Percentiles rank a stretch among this genome's conserved stretches.
Evolutionary conservation across 2,888 invertebrate species (phyloP).

Genomic region (Amphipyra tragopoginis): DNA sequence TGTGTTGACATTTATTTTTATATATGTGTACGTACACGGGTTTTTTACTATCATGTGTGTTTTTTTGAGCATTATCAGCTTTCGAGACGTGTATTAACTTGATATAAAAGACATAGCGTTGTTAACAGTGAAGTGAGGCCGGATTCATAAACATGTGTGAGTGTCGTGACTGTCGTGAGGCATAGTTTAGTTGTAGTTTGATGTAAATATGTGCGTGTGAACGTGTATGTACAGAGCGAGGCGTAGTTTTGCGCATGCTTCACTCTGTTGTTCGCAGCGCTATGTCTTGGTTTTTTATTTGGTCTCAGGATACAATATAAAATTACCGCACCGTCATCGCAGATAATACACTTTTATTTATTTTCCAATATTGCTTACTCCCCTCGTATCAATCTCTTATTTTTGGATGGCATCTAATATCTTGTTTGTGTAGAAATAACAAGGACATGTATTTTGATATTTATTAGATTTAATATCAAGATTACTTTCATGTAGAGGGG

Average conservation of each 20-base stretch:
- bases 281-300: too few relatives aligned
- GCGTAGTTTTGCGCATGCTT: too few relatives aligned
- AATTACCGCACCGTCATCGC: constrained; percentile 44
- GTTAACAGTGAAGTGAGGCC: too few relatives aligned
- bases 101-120: too few relatives aligned
- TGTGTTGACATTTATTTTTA: constrained; percentile 9
- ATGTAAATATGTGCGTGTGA: too few relatives aligned
- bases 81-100: constrained; percentile 16
- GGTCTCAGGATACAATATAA: constrained; percentile 24
- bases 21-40: not conserved
- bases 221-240: too few relatives aligned
- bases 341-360: constrained; percentile 38
- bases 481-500: too few relatives aligned
- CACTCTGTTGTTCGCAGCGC: too few relatives aligned
- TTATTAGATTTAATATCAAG: not conserved
- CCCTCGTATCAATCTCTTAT: constrained; percentile 37
- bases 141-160: too few relatives aligned
- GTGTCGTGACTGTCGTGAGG: too few relatives aligned
- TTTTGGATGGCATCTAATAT: constrained; percentile 38
- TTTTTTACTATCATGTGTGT: not conserved
- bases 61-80: constrained; percentile 13
- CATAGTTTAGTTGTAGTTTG: too few relatives aligned
- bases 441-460: constrained; percentile 9
- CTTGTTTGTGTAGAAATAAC: constrained; percentile 34
- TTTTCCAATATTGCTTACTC: constrained; percentile 33